Conservation (phyloP, 1,140 invertebrate genomes). For the Bombyx mandarina region DNA sequence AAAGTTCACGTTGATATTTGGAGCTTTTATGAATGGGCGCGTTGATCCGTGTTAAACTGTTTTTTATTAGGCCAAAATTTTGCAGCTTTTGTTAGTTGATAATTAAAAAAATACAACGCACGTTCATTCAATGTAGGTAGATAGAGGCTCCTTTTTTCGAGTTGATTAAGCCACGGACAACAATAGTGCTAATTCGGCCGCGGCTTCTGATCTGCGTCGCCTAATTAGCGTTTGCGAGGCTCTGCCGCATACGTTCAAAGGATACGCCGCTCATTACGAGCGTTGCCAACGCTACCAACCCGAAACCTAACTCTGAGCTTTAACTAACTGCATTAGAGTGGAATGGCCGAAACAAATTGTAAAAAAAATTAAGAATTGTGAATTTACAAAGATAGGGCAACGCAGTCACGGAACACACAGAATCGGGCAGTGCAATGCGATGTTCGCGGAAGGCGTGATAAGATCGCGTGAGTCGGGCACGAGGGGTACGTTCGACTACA, state of each 20-base stretch:
- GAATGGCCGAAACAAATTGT: conserved; percentile 33
- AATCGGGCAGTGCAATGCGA: conserved; percentile 47
- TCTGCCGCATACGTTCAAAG: conserved; percentile 57
- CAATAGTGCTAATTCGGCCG: conserved; percentile 55
- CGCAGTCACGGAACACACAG: conserved; percentile 51
- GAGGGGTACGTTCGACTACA: conserved; percentile 29
- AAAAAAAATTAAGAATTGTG: conserved; percentile 11
- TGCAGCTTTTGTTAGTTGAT: too few species aligned
- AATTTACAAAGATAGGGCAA: conserved; percentile 30
- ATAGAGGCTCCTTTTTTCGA: background rate
- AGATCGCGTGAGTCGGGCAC: conserved; percentile 58
- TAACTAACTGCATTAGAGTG: conserved; percentile 21
- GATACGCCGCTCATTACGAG: conserved; percentile 60
- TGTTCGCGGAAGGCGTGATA: conserved; percentile 64
- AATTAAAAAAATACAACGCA: too few species aligned
- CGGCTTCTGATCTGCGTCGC: conserved; percentile 57
- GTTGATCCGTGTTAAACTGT: conserved; percentile 17
- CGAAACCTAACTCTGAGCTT: conserved; percentile 15
- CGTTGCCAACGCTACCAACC: conserved; percentile 21
- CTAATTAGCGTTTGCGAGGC: conserved; percentile 62
- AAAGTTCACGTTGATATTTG: conserved; percentile 62
- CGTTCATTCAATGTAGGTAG: too few species aligned
- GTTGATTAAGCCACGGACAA: conserved; percentile 31
- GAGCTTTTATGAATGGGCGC: conserved; percentile 11
- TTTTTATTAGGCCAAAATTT: background rate